These are phyloP conservation scores for Cetonia aurata DNA, from an alignment of 2,888 invertebrate genomes.

Conservation along the genomic window DNA sequence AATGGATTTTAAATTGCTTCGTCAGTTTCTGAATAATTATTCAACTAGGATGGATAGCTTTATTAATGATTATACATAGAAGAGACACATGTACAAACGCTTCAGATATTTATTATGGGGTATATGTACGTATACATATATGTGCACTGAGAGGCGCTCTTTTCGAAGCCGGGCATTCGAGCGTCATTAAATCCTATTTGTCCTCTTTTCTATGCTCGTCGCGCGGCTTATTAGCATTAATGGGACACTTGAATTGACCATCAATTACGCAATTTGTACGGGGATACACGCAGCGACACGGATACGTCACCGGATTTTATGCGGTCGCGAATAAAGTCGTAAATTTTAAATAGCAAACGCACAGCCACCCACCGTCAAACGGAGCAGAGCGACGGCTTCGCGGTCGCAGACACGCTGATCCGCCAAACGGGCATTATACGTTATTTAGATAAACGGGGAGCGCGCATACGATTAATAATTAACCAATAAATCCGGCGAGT, in stretches of 20 bases:
- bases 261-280: constrained; percentile 48
- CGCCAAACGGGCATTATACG: constrained; percentile 35
- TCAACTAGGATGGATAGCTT: no score
- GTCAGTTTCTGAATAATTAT: no score
- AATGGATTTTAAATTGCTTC: no score
- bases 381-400: background rate
- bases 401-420: constrained; percentile 13
- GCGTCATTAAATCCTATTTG: background rate
- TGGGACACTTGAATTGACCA: constrained; percentile 46
- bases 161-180: no score
- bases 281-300: constrained; percentile 26
- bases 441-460: background rate
- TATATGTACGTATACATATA: background rate
- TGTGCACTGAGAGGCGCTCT: background rate
- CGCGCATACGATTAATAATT: constrained; percentile 62
- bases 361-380: constrained; percentile 50
- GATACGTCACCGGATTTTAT: constrained; percentile 26
- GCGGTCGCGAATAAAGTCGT: constrained; percentile 54
- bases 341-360: constrained; percentile 62
- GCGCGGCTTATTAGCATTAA: constrained; percentile 15
- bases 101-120: no score
- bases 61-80: no score
- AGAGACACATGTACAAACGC: no score
- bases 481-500: constrained; percentile 64
- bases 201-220: background rate